Percentiles rank a stretch among this genome's conserved stretches.
Evolutionary conservation across 23 tunicate species (phyloP).

Genomic region (Trididemnum clinides): DNA sequence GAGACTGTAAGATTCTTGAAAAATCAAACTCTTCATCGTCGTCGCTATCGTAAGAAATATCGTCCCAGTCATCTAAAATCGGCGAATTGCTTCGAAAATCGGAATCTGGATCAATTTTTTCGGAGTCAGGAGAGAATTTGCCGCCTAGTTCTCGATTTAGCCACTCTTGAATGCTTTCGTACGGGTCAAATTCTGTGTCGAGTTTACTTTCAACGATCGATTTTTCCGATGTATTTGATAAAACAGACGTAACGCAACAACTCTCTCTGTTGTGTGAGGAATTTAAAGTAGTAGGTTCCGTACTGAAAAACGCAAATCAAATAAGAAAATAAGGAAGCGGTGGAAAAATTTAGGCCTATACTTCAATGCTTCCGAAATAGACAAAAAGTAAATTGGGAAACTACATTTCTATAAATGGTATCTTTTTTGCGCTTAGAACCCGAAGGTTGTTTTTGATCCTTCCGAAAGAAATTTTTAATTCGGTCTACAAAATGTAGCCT

Average conservation of each 20-base stretch:
- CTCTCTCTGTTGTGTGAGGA: background rate
- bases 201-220: background rate
- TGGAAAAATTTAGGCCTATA: too few species aligned
- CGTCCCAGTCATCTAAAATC: constrained; percentile 31
- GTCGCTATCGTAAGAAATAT: constrained; percentile 1
- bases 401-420: too few species aligned
- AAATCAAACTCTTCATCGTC: constrained; percentile 25
- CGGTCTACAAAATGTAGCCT: too few species aligned
- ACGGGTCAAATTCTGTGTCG: background rate
- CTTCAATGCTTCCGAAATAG: too few species aligned
- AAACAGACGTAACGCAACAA: constrained; percentile 1
- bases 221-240: background rate
- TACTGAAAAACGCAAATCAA: background rate
- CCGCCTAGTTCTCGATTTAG: background rate
- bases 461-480: too few species aligned
- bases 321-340: too few species aligned
- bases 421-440: too few species aligned
- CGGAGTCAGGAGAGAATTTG: background rate
- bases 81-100: constrained; percentile 4
- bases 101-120: background rate
- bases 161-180: constrained; percentile 21
- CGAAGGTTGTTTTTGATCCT: too few species aligned
- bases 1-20: background rate
- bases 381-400: too few species aligned
- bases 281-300: background rate